Conservation (phyloP, 2,888 invertebrate species). For the Euplexia lucipara region DNA sequence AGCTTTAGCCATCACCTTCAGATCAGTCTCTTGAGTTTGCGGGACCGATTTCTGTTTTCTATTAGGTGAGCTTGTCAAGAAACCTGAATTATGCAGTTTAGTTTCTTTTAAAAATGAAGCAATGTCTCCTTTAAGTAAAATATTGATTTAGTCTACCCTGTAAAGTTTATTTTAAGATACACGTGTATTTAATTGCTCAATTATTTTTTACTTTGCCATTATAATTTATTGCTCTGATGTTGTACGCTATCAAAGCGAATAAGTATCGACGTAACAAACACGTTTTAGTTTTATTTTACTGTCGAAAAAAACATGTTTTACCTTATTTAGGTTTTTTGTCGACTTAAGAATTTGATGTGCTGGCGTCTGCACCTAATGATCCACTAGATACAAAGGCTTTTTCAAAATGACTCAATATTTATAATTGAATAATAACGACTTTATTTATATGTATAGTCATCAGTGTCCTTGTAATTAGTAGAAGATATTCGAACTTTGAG, state of each 20-base stretch:
- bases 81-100: too few species aligned
- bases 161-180: background rate
- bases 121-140: too few species aligned
- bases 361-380: slow-evolving; percentile 17
- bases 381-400: background rate
- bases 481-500: slow-evolving; percentile 20
- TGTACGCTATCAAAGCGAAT: too few species aligned
- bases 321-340: background rate
- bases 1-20: too few species aligned
- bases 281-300: background rate
- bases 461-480: background rate
- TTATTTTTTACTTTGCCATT: too few species aligned
- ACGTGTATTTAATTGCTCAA: background rate
- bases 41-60: too few species aligned
- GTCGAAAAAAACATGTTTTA: background rate
- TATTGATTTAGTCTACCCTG: too few species aligned
- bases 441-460: background rate
- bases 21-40: too few species aligned
- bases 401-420: background rate
- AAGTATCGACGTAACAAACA: too few species aligned
- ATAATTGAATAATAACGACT: background rate
- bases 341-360: slow-evolving; percentile 7
- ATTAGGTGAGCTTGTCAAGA: too few species aligned
- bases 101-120: too few species aligned
- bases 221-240: too few species aligned